Evolutionary conservation across 2,888 invertebrate genomes (phyloP), one percentile per base, ranked within the genome.

Genomic region (Zeuzera pyrina): DNA sequence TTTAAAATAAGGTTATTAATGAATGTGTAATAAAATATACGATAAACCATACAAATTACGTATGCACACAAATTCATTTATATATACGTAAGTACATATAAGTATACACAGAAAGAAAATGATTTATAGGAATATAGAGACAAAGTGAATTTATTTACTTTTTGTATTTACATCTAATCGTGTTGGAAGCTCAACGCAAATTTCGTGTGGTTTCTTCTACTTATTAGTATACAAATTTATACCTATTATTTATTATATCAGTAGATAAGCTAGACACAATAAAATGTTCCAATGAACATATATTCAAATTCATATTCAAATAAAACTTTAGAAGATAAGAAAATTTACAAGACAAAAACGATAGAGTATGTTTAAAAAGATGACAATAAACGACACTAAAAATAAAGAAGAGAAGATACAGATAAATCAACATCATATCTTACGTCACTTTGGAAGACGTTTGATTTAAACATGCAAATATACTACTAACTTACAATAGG

Each of bases 121-220:
- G n/a, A 12, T n/a, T 28, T 15, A 10, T 28, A 6, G 19, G 19
- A 19, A 19, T n/a, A n/a, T n/a, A n/a, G 13, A 25, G 10, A 22
- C 11, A 10, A 22, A 25, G 25, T 34, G 30, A 35, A 21, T 33
- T 36, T 41, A 39, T 37, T 56, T 64, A 68, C 58, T 12, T 55
- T 65, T 58, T 71, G 66, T 84, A 84, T 84, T 62, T 84, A 84
- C 84, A 84, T 71, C 84, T 84, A 84, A 81, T 78, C 79, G 77
- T 84, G 81, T 83, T 84, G 84, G 84, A 84, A 84, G 84, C 84
- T 84, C 84, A 84, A 84, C 83, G 83, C 74, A 79, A 83, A 83
- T 81, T 78, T 77, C 61, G 60, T 74, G 77, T 78, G 70, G 58
- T 64, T 71, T 69, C 52, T 53, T 59, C 64, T 72, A 68, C 63